Evolutionary conservation across 2,888 invertebrate species (phyloP), one percentile per base, ranked within the genome.

Genomic region (Lypha dubia): DNA sequence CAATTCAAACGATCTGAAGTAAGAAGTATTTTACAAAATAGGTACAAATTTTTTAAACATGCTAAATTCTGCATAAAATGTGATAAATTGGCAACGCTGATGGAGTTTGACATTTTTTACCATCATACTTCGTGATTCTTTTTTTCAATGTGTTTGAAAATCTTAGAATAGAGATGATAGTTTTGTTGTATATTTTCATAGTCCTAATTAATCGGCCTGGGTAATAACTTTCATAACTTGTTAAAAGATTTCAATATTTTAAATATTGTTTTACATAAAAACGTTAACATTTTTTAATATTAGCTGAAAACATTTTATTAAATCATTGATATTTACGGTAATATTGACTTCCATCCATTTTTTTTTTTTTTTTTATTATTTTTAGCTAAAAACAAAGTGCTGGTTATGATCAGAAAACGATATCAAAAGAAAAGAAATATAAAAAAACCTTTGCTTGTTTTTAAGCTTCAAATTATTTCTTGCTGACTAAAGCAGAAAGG

Each of bases 401-500:
- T 53, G 44, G 11, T 53, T 65, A n/a, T 41, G 28, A 32, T 13
- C n/a, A 56, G 8, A 60, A 77, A 60, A 74, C 20, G 35, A 75
- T 58, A 74, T 20, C 62, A 7, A 44, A 49, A 51, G 17, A 73
- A 62, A 41, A 11, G 15, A 44, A 44, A 15, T 44, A 49, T 46
- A 46, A 60, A 74, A 73, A 58, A 44, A 11, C 17, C 4, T 28
- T 65, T 65, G 32, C 49, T 28, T 28, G 28, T 28, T 28, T 4
- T 28, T 28, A 28, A 28, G 2, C 28, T 28, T 28, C 28, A 28
- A 28, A 28, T 28, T 49, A 71, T 53, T 53, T 68, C 56, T 9
- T 84, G 80, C 62, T 77, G 84, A 84, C n/a, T 71, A 32, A 58
- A 65, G 58, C 51, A 56, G 41, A 79, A 75, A 67, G 8, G 38